A percentile compares a stretch with the other conserved stretches of the same genome.
phyloP scores from a whole-genome alignment of 2,797 vertebrate genomes.

The Cuniculus paca region DNA sequence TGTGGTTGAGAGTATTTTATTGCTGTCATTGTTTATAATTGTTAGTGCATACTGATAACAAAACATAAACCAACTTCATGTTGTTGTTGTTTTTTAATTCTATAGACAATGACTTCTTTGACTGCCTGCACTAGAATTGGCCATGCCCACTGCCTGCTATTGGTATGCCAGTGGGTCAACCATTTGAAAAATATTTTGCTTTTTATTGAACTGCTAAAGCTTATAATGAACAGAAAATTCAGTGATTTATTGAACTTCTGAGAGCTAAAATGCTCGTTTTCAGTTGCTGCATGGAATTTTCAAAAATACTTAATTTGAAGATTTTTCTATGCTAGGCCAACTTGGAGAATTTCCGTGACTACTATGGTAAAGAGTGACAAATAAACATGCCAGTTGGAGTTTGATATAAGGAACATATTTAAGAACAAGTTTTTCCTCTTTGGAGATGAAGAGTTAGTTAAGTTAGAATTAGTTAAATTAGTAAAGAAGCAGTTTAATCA shows the following conservation, averaged over 20 bases:
- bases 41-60: not conserved
- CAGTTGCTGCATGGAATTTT: conserved; percentile 15
- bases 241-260: not conserved
- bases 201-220: not conserved
- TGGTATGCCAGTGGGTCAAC: not conserved
- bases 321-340: conserved; percentile 12
- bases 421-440: conserved; percentile 48
- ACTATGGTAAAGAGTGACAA: conserved; percentile 1
- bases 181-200: conserved; percentile 52
- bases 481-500: conserved; percentile 19
- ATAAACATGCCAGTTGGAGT: conserved; percentile 32
- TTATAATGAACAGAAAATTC: conserved; percentile 9
- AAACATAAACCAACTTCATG: not conserved
- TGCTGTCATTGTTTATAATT: conserved; percentile 20
- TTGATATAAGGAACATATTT: not conserved
- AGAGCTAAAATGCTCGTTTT: conserved; percentile 48
- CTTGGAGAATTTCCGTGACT: conserved; percentile 39
- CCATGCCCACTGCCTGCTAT: not conserved
- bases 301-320: conserved; percentile 32
- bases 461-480: no score
- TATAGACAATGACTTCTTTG: not conserved
- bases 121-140: not conserved
- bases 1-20: not conserved
- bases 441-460: not conserved
- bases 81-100: not conserved